Conservation (phyloP, 2,797 vertebrate species). For the Aotus griseimembra region DNA sequence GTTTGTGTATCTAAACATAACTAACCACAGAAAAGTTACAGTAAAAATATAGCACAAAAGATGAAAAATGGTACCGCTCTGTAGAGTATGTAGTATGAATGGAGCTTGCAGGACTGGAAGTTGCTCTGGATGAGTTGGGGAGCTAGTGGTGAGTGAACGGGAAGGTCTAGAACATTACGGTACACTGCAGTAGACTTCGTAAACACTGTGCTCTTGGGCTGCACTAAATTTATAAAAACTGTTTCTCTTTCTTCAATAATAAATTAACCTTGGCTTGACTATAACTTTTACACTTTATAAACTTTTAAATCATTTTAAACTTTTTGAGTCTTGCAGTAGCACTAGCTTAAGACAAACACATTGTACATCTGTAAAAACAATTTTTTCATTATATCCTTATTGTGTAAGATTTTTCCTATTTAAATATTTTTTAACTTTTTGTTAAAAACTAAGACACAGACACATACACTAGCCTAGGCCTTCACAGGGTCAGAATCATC, state of each 20-base stretch:
- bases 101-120: background rate
- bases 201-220: background rate
- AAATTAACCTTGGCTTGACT: background rate
- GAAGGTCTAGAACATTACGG: background rate
- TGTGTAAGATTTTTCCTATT: background rate
- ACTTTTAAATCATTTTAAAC: background rate
- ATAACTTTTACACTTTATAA: background rate
- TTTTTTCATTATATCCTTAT: background rate
- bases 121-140: background rate
- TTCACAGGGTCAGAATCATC: background rate
- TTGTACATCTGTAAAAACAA: background rate
- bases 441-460: background rate
- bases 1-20: background rate
- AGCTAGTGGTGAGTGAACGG: too few species aligned
- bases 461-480: background rate
- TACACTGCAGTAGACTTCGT: accelerated
- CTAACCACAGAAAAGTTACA: background rate
- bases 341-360: background rate
- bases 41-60: background rate
- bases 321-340: background rate
- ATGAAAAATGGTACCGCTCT: background rate
- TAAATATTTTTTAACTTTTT: background rate
- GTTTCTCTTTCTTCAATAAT: background rate
- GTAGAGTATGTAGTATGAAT: background rate
- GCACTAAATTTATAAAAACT: background rate